Evolutionary conservation across 1,140 invertebrate species (phyloP).

Genomic region (Ditylenchus dipsaci): DNA sequence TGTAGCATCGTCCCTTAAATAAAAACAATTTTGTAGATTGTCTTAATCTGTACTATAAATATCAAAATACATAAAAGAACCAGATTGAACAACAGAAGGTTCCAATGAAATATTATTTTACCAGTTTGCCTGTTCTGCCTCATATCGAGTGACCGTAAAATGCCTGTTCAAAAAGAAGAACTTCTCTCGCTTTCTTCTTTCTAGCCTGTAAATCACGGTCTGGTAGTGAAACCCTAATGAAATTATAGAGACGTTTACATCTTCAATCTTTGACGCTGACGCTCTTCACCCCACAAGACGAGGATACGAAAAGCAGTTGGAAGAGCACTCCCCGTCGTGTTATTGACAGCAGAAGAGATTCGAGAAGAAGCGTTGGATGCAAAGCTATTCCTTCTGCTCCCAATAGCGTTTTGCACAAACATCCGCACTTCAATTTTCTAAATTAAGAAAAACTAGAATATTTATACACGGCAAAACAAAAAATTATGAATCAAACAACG

Average conservation of each 20-base stretch:
- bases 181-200: neutral
- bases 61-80: no score
- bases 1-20: neutral
- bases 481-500: no score
- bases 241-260: neutral
- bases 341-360: neutral
- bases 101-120: no score
- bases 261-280: neutral
- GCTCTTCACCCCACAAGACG: slow-evolving; percentile 6
- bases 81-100: no score
- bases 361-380: neutral
- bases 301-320: slow-evolving; percentile 1
- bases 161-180: neutral
- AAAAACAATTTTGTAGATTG: no score
- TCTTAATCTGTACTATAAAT: no score
- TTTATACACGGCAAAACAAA: neutral
- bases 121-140: neutral
- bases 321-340: neutral
- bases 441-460: neutral
- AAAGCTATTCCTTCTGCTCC: neutral
- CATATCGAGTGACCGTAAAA: neutral
- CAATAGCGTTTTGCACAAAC: neutral
- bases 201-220: neutral
- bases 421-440: slow-evolving; percentile 1
- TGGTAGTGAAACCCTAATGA: neutral